Base-by-base conservation (phyloP, 1,140 invertebrate species). In the Cyrtorhinus lividipennis region DNA sequence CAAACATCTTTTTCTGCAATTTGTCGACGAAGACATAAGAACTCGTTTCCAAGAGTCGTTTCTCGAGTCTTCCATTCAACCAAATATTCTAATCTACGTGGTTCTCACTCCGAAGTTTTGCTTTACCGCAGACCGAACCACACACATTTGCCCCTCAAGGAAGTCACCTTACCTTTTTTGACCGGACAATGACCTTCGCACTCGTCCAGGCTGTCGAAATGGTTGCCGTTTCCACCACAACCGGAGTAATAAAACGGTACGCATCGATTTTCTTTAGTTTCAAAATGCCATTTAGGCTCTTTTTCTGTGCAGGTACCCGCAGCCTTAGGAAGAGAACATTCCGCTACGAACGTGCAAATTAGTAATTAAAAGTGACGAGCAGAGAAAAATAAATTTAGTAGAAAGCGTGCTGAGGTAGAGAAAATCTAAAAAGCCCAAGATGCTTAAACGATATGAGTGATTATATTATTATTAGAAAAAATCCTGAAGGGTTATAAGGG, bases 201-300 rank as follows among this genome's bases (percentile, higher is more conserved):
- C 72, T 82, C 80, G 65, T 83, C 80, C 73, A 83, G 80, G 71
- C 80, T 81, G 46, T 80, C 78, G 80, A 92, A 97, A 71, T 85
- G 86, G 79, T 95, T 95, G 70, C 78, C 80, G 78, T 95, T 97
- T 65, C 90, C 92, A 67, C 83, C 84, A 77, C 91, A 95, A 66
- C 93, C 93, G 64, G 84, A 85, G 78, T 91, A 97, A 81, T 93
- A 93, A 80, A 98, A 98, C 53, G 91, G 90, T 78, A 87, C 80
- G 81, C 95, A 98, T 62, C 86, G 81, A 72, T 92, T 88, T 73
- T 92, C 85, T 26, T 79, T 77, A 53, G 79, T 77, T 73, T 93
- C 88, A 78, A 90, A 97, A 74, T 86, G 87, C 92, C 92, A 96
- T 67, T 81, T 78, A 25, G 88, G 78, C 58, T 84, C 72, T 66